Conservation (phyloP, 1,140 invertebrate genomes). For the Caenorhabditis elegans region WBcel235 BX284606.5:6673501-6674000, state of each 20-base stretch:
- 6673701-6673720: constrained; percentile 39
- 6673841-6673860: constrained; percentile 48
- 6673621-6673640: constrained; percentile 46
- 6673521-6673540: constrained; percentile 12
- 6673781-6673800: constrained; percentile 44
- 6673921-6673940: constrained; percentile 48
- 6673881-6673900: constrained; percentile 48
- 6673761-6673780: constrained; percentile 46
- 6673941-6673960: constrained; percentile 49
- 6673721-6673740: constrained; percentile 38
- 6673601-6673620: constrained; percentile 45
- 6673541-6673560: constrained; percentile 28
- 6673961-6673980: constrained; percentile 4
- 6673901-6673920: constrained; percentile 44
- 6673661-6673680: constrained; percentile 45
- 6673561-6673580: not conserved
- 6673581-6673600: not conserved
- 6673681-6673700: constrained; percentile 39
- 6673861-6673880: constrained; percentile 48
- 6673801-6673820: constrained; percentile 48
- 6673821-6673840: constrained; percentile 43
- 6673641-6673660: constrained; percentile 47
- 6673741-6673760: constrained; percentile 47
- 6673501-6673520: not conserved
- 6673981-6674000: no score